Evolutionary conservation across 1,140 invertebrate species (phyloP), one percentile per base, ranked within the genome.

Genomic region (Halotydeus destructor): DNA sequence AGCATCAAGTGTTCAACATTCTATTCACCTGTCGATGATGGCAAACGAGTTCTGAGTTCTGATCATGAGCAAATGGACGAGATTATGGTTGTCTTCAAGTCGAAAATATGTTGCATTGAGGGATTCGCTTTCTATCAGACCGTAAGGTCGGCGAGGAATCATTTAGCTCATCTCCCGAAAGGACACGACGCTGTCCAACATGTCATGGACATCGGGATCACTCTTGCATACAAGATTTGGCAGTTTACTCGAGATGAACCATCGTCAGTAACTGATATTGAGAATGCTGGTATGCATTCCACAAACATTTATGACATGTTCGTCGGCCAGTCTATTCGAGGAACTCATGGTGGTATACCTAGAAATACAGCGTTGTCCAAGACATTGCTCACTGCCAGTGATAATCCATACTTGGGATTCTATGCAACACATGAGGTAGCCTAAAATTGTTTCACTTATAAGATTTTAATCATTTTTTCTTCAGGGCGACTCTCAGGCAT

Each of bases 301-400:
- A 70, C 76, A 12, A 74, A 75, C 52, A 71, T 72, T 4, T 93
- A 84, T 65, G 82, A 91, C 60, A 78, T 89, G 61, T 65, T 93
- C 34, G 66, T 76, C 36, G 75, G 75, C 31, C 77, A 76, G 24
- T 82, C 80, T 8, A 66, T 80, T 28, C 70, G 72, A 28, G 81
- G 79, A 35, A 78, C 74, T 58, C 70, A 70, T 55, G 71, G 72
- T 14, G 47, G 51, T 33, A 76, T 78, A 48, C 68, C 74, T 36
- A 70, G 74, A 1, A 71, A 71, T 47, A 73, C 82, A 1, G 75
- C 78, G 8, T 70, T 80, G 35, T 75, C 75, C 41, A 74, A 71
- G 44, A 62, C 84, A 25, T 74, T 88, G 35, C 54, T 86, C 16
- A 74, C 74, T 14, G 70, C 72, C n/a, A 86, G 86, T 2, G 65